phyloP scores from a whole-genome alignment of 2,888 invertebrate genomes.

The Epinotia bilunana region DNA sequence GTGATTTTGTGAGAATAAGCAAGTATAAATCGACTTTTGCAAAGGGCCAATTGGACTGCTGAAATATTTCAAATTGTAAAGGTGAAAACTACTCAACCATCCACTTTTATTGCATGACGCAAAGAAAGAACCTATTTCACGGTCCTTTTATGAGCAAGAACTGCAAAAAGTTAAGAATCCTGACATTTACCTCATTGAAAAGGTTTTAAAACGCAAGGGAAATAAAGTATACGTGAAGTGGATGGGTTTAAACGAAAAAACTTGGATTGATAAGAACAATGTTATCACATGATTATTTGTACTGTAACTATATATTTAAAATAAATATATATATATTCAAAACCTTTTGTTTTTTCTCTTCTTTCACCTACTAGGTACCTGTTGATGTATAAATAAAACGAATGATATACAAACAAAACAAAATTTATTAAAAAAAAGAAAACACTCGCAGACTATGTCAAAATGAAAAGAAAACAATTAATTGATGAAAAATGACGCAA shows the following conservation, averaged over 20 bases:
- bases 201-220: no score
- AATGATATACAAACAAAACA: no score
- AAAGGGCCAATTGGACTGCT: constrained; percentile 46
- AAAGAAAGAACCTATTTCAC: constrained; percentile 29
- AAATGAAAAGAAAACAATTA: no score
- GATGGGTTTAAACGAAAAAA: background rate
- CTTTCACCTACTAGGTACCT: background rate
- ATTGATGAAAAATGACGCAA: no score
- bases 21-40: constrained; percentile 45
- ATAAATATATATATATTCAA: no score
- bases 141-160: constrained; percentile 46
- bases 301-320: no score
- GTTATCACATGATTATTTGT: no score
- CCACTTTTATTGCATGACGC: constrained; percentile 43
- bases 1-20: constrained; percentile 46
- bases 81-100: constrained; percentile 45
- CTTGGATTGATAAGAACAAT: background rate
- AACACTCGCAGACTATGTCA: no score
- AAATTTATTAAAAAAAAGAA: no score
- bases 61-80: constrained; percentile 48
- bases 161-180: constrained; percentile 41
- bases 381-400: background rate
- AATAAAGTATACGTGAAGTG: no score
- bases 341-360: no score
- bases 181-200: no score